Evolutionary conservation across 2,888 invertebrate genomes (phyloP).

Genomic region (Eupithecia tripunctaria): DNA sequence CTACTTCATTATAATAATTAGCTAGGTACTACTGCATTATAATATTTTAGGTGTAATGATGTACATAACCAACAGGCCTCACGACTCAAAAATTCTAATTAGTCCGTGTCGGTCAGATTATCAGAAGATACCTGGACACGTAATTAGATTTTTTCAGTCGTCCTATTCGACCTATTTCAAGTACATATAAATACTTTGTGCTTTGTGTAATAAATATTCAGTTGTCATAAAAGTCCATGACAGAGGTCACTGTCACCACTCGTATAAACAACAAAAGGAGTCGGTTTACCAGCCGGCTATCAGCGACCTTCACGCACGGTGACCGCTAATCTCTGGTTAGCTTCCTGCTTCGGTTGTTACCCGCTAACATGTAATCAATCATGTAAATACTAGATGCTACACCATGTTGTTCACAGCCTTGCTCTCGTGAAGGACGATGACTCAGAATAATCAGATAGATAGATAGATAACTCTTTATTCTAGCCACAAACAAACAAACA

Average conservation of each 20-base stretch:
- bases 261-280: not conserved
- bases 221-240: not conserved
- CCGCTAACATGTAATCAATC: constrained; percentile 32
- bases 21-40: no score
- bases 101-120: no score
- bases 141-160: no score
- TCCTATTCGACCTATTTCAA: no score
- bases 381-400: not conserved
- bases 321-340: constrained; percentile 64
- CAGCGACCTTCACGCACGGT: constrained; percentile 71
- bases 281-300: constrained; percentile 57
- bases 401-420: not conserved
- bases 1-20: no score
- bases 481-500: no score
- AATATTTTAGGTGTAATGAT: no score
- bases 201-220: not conserved
- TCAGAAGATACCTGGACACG: no score
- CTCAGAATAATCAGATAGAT: not conserved
- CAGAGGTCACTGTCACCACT: constrained; percentile 3
- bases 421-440: constrained; percentile 8
- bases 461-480: no score
- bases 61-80: no score
- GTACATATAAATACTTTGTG: not conserved
- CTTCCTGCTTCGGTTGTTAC: constrained; percentile 67
- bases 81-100: no score